Conservation (phyloP, 2,888 invertebrate species). For the Entomobrya multifasciata region DNA sequence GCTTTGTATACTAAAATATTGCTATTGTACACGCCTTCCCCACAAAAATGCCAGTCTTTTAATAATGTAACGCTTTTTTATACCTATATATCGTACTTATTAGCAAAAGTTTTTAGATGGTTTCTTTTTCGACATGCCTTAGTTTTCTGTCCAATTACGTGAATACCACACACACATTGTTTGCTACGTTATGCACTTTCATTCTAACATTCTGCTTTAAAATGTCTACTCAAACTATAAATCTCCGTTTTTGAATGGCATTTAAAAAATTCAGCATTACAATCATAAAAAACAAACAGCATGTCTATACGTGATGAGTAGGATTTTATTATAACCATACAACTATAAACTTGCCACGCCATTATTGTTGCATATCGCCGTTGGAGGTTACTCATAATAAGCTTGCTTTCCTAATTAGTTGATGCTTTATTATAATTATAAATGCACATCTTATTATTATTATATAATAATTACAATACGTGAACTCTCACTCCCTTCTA, state of each 20-base stretch:
- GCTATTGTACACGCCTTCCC: neutral
- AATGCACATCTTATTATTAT: conserved; percentile 18
- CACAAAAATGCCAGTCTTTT: conserved; percentile 27
- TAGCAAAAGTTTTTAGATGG: conserved; percentile 39
- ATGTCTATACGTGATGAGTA: neutral
- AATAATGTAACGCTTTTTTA: neutral
- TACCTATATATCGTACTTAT: conserved; percentile 43
- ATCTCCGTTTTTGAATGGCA: conserved; percentile 54
- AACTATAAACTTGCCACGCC: conserved; percentile 14
- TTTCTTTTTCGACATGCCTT: conserved; percentile 17
- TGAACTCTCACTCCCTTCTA: neutral
- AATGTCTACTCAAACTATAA: conserved; percentile 24
- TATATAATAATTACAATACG: conserved; percentile 16
- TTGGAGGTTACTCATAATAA: conserved; percentile 53
- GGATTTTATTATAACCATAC: neutral
- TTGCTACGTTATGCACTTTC: conserved; percentile 35
- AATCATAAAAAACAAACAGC: neutral
- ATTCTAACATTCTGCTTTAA: conserved; percentile 31
- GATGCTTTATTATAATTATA: conserved; percentile 49
- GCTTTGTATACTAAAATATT: conserved; percentile 19
- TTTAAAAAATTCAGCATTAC: conserved; percentile 50
- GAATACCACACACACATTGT: conserved; percentile 47
- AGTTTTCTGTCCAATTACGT: conserved; percentile 57
- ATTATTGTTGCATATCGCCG: conserved; percentile 39
- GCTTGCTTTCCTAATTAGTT: conserved; percentile 57